Percentiles rank a stretch among this genome's conserved stretches.
phyloP scores from a whole-genome alignment of 2,888 invertebrate genomes.

The Ormyrus thymus region DNA sequence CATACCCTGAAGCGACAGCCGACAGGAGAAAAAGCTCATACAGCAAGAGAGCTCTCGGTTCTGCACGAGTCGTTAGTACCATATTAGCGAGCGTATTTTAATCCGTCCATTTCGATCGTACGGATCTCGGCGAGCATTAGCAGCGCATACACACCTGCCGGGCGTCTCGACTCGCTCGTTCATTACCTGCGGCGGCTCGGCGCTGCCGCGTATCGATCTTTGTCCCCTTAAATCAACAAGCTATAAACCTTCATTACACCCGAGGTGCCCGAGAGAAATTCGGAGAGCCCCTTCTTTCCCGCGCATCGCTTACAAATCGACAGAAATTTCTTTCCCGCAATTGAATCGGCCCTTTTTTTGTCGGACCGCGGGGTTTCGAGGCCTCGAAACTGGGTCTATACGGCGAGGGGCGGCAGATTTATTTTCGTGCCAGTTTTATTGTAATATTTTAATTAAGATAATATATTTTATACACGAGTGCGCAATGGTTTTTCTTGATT shows the following conservation, averaged over 20 bases:
- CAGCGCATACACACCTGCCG: conserved; percentile 1
- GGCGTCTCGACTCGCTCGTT: conserved; percentile 31
- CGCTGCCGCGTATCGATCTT: conserved; percentile 54
- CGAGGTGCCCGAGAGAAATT: conserved; percentile 54
- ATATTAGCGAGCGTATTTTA: conserved; percentile 55
- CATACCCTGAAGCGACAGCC: not conserved
- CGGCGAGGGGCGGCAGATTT: conserved; percentile 15
- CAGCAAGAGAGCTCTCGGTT: conserved; percentile 1
- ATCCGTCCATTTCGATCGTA: conserved; percentile 43
- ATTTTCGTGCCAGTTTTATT: conserved; percentile 29
- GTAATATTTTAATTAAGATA: conserved; percentile 51
- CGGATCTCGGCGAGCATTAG: too few species aligned
- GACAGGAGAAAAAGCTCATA: conserved; percentile 5
- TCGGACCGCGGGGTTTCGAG: not conserved
- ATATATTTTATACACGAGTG: conserved; percentile 33
- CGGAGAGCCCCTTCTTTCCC: conserved; percentile 25
- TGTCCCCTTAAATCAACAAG: conserved; percentile 58
- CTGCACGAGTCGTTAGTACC: conserved; percentile 47
- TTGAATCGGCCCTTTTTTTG: conserved; percentile 17
- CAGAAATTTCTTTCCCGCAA: conserved; percentile 40
- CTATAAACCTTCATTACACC: conserved; percentile 59
- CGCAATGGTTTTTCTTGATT: conserved; percentile 38
- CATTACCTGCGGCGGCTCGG: conserved; percentile 49
- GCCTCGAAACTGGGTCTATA: not conserved
- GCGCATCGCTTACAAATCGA: conserved; percentile 42